Evolutionary conservation across 2,113 vertebrate species (phyloP), one percentile per base, ranked within the genome.

Genomic region (Triplophysa siluroides): DNA sequence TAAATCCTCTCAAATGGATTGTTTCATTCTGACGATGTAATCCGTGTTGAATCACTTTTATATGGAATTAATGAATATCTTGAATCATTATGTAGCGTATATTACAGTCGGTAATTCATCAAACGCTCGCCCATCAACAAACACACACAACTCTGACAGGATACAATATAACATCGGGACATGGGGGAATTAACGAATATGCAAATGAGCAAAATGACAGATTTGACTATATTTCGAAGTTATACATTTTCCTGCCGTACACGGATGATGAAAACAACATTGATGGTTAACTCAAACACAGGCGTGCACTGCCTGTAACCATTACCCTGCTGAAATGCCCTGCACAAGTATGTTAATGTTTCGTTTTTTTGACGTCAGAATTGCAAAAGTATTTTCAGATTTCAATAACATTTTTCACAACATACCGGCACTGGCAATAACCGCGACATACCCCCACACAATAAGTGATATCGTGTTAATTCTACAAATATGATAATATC

Each of bases 1-100:
- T 76, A 89, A 88, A 89, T 87, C 87, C 85, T 78, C 80, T 76
- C 43, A 83, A 50, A 89, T 78, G 61, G 77, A 78, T 71, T 70
- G 78, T 74, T 69, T 58, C 23, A 43, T 19, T 58, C 29, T 62
- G 13, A 26, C 45, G 9, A 61, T 67, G 41, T 67, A 70, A 50
- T 76, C 68, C 80, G 52, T 13, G 13, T 47, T 23, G 21, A 72
- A 52, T 66, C n/a, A 43, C 18, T 2, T 11, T 14, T 33, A 64
- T 62, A 50, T 63, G 8, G 16, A 50, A 47, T 76, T 23, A 63
- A 52, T 13, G 1, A 63, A 43, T 33, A 45, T 73, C 29, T 58
- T 74, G 10, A 58, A 5, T 41, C 29, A 33, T 19, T 12, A 71
- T 54, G 68, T 23, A 58, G 52, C 47, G 8, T 69, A 3, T 10